These are phyloP conservation scores for Drosophila colorata DNA, from an alignment of 2,888 invertebrate species.

Conservation along the genomic window DNA sequence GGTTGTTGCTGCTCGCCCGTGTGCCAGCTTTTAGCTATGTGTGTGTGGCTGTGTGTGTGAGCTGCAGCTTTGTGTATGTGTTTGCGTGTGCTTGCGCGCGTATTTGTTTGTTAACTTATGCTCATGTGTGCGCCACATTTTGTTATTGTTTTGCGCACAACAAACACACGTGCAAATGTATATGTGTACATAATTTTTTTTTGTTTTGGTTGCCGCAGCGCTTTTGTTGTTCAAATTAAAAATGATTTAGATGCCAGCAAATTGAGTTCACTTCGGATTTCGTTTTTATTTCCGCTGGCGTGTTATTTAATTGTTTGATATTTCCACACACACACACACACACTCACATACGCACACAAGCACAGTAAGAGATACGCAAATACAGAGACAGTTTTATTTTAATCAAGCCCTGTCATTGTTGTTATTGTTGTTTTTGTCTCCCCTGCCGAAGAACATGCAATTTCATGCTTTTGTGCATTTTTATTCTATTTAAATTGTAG, in stretches of 20 bases:
- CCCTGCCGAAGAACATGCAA: constrained; percentile 40
- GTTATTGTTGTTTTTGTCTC: constrained; percentile 16
- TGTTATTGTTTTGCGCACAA: constrained; percentile 36
- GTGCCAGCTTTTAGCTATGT: constrained; percentile 16
- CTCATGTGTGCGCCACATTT: constrained; percentile 57
- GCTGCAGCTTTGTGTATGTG: background rate
- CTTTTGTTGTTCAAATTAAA: constrained; percentile 76
- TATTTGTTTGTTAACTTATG: constrained; percentile 56
- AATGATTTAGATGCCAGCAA: constrained; percentile 79
- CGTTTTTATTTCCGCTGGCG: constrained; percentile 53
- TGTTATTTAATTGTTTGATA: constrained; percentile 77
- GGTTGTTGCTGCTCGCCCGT: constrained; percentile 5
- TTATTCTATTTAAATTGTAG: constrained; percentile 41
- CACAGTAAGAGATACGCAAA: background rate
- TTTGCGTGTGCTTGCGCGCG: constrained; percentile 13
- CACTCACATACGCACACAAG: background rate
- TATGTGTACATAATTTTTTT: background rate
- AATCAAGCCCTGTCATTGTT: constrained; percentile 62
- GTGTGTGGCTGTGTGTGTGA: background rate
- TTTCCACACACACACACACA: constrained; percentile 37
- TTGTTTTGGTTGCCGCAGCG: constrained; percentile 8
- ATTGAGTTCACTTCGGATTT: constrained; percentile 72
- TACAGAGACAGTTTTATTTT: constrained; percentile 46
- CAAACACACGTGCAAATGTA: constrained; percentile 8
- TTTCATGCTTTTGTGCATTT: constrained; percentile 59